Conservation (phyloP, 2,797 vertebrate genomes). For the Chrosomus eos region DNA sequence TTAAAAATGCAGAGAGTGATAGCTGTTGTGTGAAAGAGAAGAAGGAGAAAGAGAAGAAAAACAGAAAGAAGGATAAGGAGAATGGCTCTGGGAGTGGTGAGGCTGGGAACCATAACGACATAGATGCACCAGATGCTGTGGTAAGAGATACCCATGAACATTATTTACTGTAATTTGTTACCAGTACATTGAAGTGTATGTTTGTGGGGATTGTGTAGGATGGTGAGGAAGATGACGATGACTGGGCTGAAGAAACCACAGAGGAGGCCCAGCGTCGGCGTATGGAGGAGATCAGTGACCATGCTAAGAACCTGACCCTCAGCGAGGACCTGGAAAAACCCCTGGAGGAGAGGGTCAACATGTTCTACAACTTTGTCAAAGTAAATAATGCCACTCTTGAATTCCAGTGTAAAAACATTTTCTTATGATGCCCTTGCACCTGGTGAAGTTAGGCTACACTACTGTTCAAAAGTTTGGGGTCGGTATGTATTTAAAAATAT, state of each 20-base stretch:
- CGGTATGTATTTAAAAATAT: slow-evolving; percentile 65
- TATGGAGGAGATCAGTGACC: slow-evolving; percentile 99
- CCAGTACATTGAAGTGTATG: neutral
- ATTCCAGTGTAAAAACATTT: neutral
- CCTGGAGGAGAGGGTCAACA: slow-evolving; percentile 93
- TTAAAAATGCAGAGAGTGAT: slow-evolving; percentile 84
- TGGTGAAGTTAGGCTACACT: neutral
- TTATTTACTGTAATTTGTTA: neutral
- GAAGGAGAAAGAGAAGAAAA: slow-evolving; percentile 98
- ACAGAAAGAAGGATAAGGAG: slow-evolving; percentile 96
- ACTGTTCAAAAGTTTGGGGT: neutral
- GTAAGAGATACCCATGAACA: slow-evolving; percentile 70
- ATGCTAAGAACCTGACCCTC: slow-evolving; percentile 95
- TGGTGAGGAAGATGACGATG: slow-evolving; percentile 87
- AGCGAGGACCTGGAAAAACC: slow-evolving; percentile 95
- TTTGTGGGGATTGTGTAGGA: slow-evolving; percentile 68
- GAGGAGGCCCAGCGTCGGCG: slow-evolving; percentile 94
- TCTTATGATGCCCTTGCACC: neutral
- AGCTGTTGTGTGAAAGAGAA: slow-evolving; percentile 84
- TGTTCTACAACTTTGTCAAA: slow-evolving; percentile 93
- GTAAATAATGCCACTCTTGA: neutral
- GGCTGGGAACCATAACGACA: slow-evolving; percentile 81
- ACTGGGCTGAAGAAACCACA: slow-evolving; percentile 98
- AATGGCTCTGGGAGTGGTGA: slow-evolving; percentile 91
- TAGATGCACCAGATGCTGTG: slow-evolving; percentile 88